Evolutionary conservation across 2,888 invertebrate species (phyloP).

Genomic region (Tanytarsus gracilentus): DNA sequence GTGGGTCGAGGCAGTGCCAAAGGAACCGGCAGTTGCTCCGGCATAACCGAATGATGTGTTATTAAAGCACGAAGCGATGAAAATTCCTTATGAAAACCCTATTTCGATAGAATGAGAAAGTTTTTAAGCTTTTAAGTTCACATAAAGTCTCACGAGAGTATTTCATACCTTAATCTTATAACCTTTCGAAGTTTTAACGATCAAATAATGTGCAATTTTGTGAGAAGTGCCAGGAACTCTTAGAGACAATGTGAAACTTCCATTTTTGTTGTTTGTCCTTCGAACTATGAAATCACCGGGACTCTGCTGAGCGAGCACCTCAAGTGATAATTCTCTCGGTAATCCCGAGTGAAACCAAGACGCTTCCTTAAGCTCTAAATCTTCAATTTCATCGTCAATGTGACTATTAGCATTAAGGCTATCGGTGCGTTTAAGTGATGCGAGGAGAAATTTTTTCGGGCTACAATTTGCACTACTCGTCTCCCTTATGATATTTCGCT

Average conservation of each 20-base stretch:
- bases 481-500: slow-evolving; percentile 36
- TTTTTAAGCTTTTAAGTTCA: not conserved
- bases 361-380: slow-evolving; percentile 67
- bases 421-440: slow-evolving; percentile 28
- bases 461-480: slow-evolving; percentile 38
- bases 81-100: slow-evolving; percentile 92
- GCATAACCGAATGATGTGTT: slow-evolving; percentile 90
- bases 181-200: slow-evolving; percentile 68
- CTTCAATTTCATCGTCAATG: slow-evolving; percentile 39
- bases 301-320: slow-evolving; percentile 72
- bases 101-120: slow-evolving; percentile 31
- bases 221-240: slow-evolving; percentile 69
- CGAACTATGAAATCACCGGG: slow-evolving; percentile 86
- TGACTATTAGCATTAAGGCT: slow-evolving; percentile 26
- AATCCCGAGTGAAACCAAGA: slow-evolving; percentile 90
- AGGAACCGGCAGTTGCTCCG: slow-evolving; percentile 82
- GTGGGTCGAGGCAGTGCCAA: slow-evolving; percentile 55
- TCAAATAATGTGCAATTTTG: slow-evolving; percentile 78
- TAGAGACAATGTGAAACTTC: slow-evolving; percentile 80
- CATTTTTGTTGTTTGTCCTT: slow-evolving; percentile 77
- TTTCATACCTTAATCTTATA: slow-evolving; percentile 71
- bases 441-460: slow-evolving; percentile 21
- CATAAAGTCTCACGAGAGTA: not conserved
- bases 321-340: slow-evolving; percentile 77
- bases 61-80: slow-evolving; percentile 76